A percentile compares a stretch with the other conserved stretches of the same genome.
Conservation (phyloP, 1,140 invertebrate genomes). For the Drosophila simulans region DNA sequence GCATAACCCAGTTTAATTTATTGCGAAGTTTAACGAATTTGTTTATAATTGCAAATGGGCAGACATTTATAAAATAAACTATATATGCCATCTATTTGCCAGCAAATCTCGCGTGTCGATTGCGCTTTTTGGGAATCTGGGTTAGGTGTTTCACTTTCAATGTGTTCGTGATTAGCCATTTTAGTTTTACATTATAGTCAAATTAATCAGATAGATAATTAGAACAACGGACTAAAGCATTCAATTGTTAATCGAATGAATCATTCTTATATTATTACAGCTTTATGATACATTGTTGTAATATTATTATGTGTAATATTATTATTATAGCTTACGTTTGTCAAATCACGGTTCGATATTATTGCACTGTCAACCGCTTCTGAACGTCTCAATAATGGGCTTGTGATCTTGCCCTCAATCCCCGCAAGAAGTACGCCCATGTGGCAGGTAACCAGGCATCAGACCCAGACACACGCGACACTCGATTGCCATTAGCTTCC, state of each 20-base stretch:
- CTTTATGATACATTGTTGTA: not conserved
- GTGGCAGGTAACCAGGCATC: constrained; percentile 65
- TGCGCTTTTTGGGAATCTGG: constrained; percentile 11
- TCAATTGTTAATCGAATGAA: not conserved
- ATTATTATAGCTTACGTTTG: not conserved
- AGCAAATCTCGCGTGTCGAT: constrained; percentile 48
- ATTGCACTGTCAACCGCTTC: constrained; percentile 1
- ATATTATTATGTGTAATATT: not conserved
- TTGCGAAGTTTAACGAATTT: constrained; percentile 34
- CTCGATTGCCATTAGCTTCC: constrained; percentile 64
- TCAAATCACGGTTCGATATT: not conserved
- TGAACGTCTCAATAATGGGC: constrained; percentile 11
- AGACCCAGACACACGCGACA: constrained; percentile 75
- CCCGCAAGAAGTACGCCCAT: constrained; percentile 47
- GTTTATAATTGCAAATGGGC: constrained; percentile 47
- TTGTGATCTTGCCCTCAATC: constrained; percentile 31
- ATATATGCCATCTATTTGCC: constrained; percentile 45
- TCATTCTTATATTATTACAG: not conserved
- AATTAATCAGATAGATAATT: constrained; percentile 1
- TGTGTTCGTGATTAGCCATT: constrained; percentile 6
- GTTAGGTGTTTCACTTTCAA: constrained; percentile 44
- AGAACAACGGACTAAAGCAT: not conserved
- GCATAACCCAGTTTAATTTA: constrained; percentile 52
- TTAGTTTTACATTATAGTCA: not conserved
- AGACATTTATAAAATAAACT: constrained; percentile 42